Evolutionary conservation across 2,797 vertebrate species (phyloP).

Genomic region (Chrysocyon brachyurus): DNA sequence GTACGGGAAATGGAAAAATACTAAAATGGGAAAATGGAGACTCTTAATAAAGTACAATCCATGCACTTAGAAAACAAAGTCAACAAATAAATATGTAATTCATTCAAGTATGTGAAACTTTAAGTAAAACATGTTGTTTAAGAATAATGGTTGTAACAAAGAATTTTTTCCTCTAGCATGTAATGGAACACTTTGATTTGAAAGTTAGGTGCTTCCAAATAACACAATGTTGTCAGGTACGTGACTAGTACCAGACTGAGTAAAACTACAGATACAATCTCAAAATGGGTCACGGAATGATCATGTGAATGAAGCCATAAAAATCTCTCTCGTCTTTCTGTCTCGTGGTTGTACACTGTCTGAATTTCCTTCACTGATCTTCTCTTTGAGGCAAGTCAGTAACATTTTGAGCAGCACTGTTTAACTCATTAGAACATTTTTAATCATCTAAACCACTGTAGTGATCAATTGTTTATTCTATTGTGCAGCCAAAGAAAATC

Average conservation of each 20-base stretch:
- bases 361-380: background rate
- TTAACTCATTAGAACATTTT: background rate
- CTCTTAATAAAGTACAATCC: background rate
- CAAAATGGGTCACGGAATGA: background rate
- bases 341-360: fast-evolving
- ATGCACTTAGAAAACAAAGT: background rate
- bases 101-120: background rate
- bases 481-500: background rate
- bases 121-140: background rate
- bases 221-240: background rate
- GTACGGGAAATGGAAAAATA: background rate
- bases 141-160: fast-evolving
- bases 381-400: background rate
- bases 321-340: background rate
- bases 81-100: background rate
- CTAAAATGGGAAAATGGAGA: background rate
- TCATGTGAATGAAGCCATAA: background rate
- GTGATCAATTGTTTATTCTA: background rate
- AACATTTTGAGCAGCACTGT: background rate
- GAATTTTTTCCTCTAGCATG: background rate
- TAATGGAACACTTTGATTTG: background rate
- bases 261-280: no score
- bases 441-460: background rate
- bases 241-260: background rate
- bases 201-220: background rate